phyloP scores from a whole-genome alignment of 2,888 invertebrate species.

The Eudemis profundana region DNA sequence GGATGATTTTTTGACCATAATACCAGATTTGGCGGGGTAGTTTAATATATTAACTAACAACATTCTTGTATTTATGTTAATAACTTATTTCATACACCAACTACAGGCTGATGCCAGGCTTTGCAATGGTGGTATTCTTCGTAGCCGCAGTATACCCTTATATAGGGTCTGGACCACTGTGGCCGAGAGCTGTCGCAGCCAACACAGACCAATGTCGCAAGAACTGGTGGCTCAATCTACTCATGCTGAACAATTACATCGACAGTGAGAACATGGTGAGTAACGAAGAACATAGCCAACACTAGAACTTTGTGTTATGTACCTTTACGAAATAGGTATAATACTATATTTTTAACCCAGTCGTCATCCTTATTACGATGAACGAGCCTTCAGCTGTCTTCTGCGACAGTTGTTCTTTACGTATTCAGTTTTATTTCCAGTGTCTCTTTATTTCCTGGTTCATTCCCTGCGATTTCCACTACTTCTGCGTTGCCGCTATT shows the following conservation, averaged over 20 bases:
- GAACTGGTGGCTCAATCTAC: constrained; percentile 87
- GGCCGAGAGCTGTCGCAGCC: constrained; percentile 78
- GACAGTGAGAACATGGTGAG: constrained; percentile 85
- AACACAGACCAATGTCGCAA: constrained; percentile 82
- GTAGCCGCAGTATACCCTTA: constrained; percentile 82
- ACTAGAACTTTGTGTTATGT: too few species aligned
- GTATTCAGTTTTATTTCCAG: constrained; percentile 76
- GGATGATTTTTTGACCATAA: too few species aligned
- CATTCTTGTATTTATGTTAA: too few species aligned
- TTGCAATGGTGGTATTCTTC: constrained; percentile 85
- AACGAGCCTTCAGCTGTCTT: too few species aligned
- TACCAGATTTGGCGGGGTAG: too few species aligned
- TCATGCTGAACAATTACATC: constrained; percentile 87
- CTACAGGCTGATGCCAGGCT: constrained; percentile 81
- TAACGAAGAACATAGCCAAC: too few species aligned
- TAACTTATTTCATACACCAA: neutral
- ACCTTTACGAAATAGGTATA: too few species aligned
- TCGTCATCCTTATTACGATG: too few species aligned
- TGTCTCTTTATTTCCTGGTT: constrained; percentile 89
- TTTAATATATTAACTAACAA: too few species aligned
- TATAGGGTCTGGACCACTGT: constrained; percentile 86
- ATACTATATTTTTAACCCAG: too few species aligned
- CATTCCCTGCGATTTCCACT: constrained; percentile 89
- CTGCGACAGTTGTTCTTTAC: too few species aligned
- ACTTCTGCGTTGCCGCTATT: constrained; percentile 84